Conservation (phyloP, 2,888 invertebrate species). For the Cartodere bifasciata region DNA sequence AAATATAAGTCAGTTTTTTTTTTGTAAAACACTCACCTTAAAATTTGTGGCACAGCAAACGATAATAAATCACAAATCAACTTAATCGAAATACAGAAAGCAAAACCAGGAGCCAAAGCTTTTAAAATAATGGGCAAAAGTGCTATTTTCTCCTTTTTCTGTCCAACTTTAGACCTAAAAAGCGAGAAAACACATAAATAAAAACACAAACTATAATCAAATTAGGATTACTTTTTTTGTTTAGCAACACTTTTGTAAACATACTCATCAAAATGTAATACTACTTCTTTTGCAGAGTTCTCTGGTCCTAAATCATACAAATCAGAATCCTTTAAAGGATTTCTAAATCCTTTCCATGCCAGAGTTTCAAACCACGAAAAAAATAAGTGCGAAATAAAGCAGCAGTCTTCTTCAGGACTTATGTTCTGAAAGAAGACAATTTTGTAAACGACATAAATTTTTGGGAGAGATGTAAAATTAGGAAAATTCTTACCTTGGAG, state of each 20-base stretch:
- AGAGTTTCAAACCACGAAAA: constrained; percentile 37
- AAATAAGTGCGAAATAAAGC: constrained; percentile 16
- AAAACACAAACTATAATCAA: too few relatives aligned
- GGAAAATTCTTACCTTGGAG: constrained; percentile 4
- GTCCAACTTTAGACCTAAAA: too few relatives aligned
- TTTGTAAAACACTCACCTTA: constrained; percentile 33
- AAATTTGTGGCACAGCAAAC: constrained; percentile 43
- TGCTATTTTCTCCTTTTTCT: constrained; percentile 34
- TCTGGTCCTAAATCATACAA: constrained; percentile 41
- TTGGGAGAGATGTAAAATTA: background rate
- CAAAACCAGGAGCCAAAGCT: constrained; percentile 38
- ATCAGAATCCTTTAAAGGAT: constrained; percentile 37
- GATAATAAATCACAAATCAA: constrained; percentile 38
- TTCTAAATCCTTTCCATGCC: constrained; percentile 37
- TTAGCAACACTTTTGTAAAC: constrained; percentile 58
- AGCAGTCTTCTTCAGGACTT: constrained; percentile 17
- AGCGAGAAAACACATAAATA: too few relatives aligned
- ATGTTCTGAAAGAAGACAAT: constrained; percentile 14
- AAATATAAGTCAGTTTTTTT: background rate
- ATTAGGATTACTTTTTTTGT: constrained; percentile 44
- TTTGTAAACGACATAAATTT: too few relatives aligned
- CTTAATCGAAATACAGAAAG: constrained; percentile 38
- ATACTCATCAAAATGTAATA: constrained; percentile 63
- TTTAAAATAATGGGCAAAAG: constrained; percentile 37
- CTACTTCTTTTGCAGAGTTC: constrained; percentile 60